Conservation (phyloP, 2,888 invertebrate species). For the Pammene fasciana region DNA sequence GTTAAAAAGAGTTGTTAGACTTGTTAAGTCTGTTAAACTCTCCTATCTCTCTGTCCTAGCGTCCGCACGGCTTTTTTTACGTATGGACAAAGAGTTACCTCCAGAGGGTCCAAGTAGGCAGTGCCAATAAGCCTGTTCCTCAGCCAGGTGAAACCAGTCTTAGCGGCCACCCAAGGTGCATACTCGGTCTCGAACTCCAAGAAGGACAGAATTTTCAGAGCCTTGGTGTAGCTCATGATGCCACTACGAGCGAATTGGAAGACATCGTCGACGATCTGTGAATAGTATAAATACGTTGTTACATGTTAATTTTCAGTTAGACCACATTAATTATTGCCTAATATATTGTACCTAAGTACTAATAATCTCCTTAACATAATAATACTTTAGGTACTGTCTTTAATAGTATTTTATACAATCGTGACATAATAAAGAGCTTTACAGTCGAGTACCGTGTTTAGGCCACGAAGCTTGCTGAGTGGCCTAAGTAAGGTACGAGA, state of each 20-base stretch:
- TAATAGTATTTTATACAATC: too few species aligned
- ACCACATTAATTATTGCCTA: too few species aligned
- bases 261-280: constrained; percentile 89
- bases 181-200: constrained; percentile 87
- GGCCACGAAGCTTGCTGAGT: too few species aligned
- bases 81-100: constrained; percentile 53
- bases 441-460: too few species aligned
- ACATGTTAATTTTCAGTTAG: neutral
- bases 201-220: constrained; percentile 87
- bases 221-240: constrained; percentile 82
- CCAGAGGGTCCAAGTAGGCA: constrained; percentile 48
- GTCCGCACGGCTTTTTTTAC: neutral
- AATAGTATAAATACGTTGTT: neutral
- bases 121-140: constrained; percentile 65
- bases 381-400: neutral
- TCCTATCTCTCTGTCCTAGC: too few species aligned
- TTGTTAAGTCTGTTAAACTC: too few species aligned
- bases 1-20: too few species aligned
- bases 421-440: too few species aligned
- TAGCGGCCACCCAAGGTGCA: constrained; percentile 90
- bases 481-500: too few species aligned
- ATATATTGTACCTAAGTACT: too few species aligned
- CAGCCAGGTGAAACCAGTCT: constrained; percentile 81
- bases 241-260: constrained; percentile 89
- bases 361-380: neutral